Evolutionary conservation across 1,140 invertebrate species (phyloP), one percentile per base, ranked within the genome.

Genomic region (Euura lappo): DNA sequence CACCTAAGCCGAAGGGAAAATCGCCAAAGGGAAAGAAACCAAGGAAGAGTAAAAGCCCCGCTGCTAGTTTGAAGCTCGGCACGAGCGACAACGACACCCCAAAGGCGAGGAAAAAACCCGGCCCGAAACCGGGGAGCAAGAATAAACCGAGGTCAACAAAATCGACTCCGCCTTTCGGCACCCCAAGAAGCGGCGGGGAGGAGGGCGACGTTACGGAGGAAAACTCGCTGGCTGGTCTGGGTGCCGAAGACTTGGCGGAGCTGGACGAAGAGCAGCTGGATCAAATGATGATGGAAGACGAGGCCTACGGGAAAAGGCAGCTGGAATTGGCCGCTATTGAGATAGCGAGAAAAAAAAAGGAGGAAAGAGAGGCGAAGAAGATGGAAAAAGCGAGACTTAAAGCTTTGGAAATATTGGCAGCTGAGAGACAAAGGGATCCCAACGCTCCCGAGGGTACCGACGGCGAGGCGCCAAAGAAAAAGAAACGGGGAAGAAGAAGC

Each of bases 221-320:
- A 69, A 81, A 82, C 65, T 85, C 85, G 0, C 70, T 86, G 2
- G 79, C 84, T 0, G 84, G 84, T 6, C 74, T 89, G 66, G 88
- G 88, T 2, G 80, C 88, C 0, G 85, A 85, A 3, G 89, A 89
- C 60, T 80, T 89, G 2, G 87, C 80, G 7, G 90, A 91, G 4
- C 84, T 91, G 72, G 90, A 90, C 72, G 89, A 91, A n/a, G 89
- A 91, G 65, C 89, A 90, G 47, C 84, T 91, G 13, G 90, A 90
- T 2, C 87, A 88, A 71, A 88, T 89, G 83, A 91, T 91, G 90
- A 91, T 92, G 80, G 89, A 90, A 73, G 90, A 91, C 76, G 90
- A 92, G 79, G 90, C 92, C 73, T 91, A 89, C 44, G 90, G 89
- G 2, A 88, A 89, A 64, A 85, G 89, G 0, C 90, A 91, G 64